Conservation (phyloP, 1,140 invertebrate genomes). For the Eurosta solidaginis region DNA sequence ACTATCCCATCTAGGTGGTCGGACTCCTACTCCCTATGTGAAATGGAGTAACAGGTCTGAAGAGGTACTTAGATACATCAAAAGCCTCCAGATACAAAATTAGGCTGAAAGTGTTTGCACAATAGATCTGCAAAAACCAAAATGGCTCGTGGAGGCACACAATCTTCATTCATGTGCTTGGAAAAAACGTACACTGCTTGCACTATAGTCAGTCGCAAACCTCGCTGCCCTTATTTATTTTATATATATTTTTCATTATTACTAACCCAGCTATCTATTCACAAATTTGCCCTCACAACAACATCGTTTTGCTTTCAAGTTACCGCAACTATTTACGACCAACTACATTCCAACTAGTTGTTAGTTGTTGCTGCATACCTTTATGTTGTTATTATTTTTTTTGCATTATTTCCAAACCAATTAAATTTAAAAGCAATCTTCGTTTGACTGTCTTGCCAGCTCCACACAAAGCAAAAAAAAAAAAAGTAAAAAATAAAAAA, state of each 20-base stretch:
- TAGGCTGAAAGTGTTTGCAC: no score
- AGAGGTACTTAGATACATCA: no score
- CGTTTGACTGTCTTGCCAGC: neutral
- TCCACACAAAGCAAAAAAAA: neutral
- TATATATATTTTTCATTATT: neutral
- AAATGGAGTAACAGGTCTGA: no score
- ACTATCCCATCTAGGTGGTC: no score
- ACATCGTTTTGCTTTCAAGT: slow-evolving; percentile 20
- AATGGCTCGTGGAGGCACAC: no score
- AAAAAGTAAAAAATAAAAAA: neutral
- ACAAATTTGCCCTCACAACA: neutral
- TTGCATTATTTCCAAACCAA: slow-evolving; percentile 24
- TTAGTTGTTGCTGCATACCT: neutral
- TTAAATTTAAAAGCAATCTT: slow-evolving; percentile 28
- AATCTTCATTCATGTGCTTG: no score
- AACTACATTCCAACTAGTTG: neutral
- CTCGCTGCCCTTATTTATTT: no score
- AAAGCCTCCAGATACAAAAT: no score
- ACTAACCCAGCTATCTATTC: neutral
- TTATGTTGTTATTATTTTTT: neutral
- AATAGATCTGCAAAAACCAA: no score
- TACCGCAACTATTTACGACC: neutral
- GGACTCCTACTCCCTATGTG: no score
- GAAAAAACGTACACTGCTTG: no score
- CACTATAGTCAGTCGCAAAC: no score